These are phyloP conservation scores for Oryzaephilus surinamensis DNA, from an alignment of 1,140 invertebrate genomes.

Conservation along the genomic window DNA sequence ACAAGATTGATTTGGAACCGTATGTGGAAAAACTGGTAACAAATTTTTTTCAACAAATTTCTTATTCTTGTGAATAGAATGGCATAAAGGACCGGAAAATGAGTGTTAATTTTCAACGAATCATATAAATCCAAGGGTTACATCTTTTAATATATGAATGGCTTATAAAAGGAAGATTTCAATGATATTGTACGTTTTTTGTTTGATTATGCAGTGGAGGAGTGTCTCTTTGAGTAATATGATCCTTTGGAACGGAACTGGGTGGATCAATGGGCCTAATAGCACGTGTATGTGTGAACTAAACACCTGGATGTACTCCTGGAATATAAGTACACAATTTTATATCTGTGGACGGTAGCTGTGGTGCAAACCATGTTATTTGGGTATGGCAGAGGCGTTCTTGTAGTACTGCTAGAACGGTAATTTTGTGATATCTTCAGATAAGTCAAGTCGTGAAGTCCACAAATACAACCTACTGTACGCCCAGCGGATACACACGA, in stretches of 20 bases:
- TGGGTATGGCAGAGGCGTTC: slow-evolving; percentile 20
- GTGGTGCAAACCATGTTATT: slow-evolving; percentile 15
- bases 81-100: too few relatives aligned
- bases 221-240: slow-evolving; percentile 24
- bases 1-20: too few relatives aligned
- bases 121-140: too few relatives aligned
- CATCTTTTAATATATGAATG: too few relatives aligned
- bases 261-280: slow-evolving; percentile 24
- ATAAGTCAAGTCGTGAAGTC: slow-evolving; percentile 22
- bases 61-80: too few relatives aligned
- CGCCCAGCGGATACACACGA: too few relatives aligned
- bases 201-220: slow-evolving; percentile 14
- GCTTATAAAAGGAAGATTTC: slow-evolving; percentile 18
- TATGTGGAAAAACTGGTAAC: too few relatives aligned
- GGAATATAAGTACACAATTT: too few relatives aligned
- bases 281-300: slow-evolving; percentile 32
- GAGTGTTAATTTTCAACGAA: too few relatives aligned
- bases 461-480: too few relatives aligned
- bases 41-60: too few relatives aligned
- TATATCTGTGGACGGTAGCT: too few relatives aligned
- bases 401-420: slow-evolving; percentile 19
- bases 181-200: slow-evolving; percentile 9
- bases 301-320: slow-evolving; percentile 24
- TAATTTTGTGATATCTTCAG: slow-evolving; percentile 25
- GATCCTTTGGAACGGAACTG: slow-evolving; percentile 30